Percentiles rank a stretch among this genome's conserved stretches.
Conservation (phyloP, 2,113 vertebrate species). For the Poeciliopsis turrubarensis region DNA sequence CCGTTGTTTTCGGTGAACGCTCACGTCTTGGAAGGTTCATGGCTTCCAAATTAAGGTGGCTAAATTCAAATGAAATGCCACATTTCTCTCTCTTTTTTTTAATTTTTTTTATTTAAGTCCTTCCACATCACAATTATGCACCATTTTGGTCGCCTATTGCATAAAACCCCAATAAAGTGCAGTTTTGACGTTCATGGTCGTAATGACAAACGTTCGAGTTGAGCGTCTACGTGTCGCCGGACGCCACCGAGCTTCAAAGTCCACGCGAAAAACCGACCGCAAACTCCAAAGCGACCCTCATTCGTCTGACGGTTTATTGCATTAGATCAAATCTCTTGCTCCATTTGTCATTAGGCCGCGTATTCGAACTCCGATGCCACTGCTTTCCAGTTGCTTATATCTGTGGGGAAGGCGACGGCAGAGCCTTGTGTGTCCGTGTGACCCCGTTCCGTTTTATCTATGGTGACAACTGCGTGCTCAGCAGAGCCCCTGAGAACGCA, state of each 20-base stretch:
- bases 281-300: constrained; percentile 1
- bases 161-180: background rate
- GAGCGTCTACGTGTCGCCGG: background rate
- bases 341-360: constrained; percentile 13
- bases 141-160: background rate
- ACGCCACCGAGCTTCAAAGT: background rate
- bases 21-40: background rate
- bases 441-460: constrained; percentile 71
- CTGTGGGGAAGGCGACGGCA: constrained; percentile 39
- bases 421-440: constrained; percentile 55
- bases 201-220: background rate
- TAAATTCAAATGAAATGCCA: too few species aligned
- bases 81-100: too few species aligned
- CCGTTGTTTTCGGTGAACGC: background rate
- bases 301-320: background rate
- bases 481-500: constrained; percentile 60
- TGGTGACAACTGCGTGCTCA: constrained; percentile 75
- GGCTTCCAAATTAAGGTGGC: too few species aligned
- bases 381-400: constrained; percentile 52
- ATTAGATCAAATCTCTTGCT: background rate
- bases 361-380: constrained; percentile 10
- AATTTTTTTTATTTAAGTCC: background rate
- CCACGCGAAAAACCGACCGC: background rate
- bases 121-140: background rate
- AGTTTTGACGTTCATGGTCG: background rate